Percentiles rank a stretch among this genome's conserved stretches.
phyloP scores from a whole-genome alignment of 1,140 invertebrate genomes.

The Catajapyx aquilonaris region DNA sequence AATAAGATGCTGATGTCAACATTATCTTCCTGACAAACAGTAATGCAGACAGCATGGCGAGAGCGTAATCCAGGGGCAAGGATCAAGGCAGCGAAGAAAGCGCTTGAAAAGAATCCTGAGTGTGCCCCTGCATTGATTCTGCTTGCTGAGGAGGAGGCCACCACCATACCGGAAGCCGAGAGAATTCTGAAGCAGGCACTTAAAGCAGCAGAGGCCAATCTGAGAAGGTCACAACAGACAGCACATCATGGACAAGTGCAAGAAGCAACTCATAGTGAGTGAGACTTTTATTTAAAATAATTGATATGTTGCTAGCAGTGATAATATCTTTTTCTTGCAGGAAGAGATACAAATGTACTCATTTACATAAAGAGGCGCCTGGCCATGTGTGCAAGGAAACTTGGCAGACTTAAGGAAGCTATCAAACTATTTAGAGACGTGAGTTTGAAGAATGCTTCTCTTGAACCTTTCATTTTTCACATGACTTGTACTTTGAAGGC shows the following conservation, averaged over 20 bases:
- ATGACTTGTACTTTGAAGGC: too few relatives aligned
- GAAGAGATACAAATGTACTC: constrained; percentile 81
- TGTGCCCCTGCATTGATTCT: constrained; percentile 90
- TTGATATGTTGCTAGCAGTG: constrained; percentile 5
- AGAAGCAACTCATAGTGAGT: constrained; percentile 55
- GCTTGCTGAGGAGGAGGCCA: constrained; percentile 88
- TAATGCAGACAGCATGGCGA: constrained; percentile 95
- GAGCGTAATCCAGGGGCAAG: constrained; percentile 80
- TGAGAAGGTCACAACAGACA: constrained; percentile 54
- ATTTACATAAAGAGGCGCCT: constrained; percentile 85
- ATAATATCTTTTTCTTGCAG: constrained; percentile 16
- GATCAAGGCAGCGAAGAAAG: constrained; percentile 79
- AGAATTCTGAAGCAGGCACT: constrained; percentile 70
- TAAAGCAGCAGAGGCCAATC: constrained; percentile 70
- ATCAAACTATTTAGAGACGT: constrained; percentile 92
- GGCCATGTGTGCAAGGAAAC: constrained; percentile 89
- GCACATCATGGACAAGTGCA: constrained; percentile 53
- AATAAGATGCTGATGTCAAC: background rate
- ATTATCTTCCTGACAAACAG: too few relatives aligned
- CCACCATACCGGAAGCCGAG: constrained; percentile 74
- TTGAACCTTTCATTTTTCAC: constrained; percentile 1
- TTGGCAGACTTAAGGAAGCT: constrained; percentile 83
- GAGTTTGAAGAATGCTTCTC: constrained; percentile 13
- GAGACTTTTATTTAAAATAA: too few relatives aligned
- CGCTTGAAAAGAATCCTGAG: constrained; percentile 74